Conservation (phyloP, 2,888 invertebrate species). For the Alitta virens region DNA sequence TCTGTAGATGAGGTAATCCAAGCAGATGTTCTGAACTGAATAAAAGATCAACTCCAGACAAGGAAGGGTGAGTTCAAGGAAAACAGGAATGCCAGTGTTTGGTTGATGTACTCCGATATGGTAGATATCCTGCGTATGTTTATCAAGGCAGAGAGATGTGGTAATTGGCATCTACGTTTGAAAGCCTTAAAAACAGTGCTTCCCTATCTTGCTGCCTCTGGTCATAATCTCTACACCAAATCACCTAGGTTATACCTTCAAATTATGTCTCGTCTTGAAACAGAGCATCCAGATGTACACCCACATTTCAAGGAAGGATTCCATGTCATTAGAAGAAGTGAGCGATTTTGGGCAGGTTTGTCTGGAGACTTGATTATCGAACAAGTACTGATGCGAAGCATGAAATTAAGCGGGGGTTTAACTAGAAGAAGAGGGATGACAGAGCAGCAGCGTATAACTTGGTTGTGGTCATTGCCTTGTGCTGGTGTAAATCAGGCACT, state of each 20-base stretch:
- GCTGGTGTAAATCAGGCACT: conserved; percentile 26
- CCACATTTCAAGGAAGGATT: conserved; percentile 21
- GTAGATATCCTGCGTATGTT: conserved; percentile 19
- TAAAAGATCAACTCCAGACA: no score
- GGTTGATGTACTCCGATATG: conserved; percentile 27
- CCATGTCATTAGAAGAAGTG: conserved; percentile 27
- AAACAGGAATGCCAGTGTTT: conserved; percentile 17
- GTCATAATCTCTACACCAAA: conserved; percentile 35
- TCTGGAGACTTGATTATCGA: conserved; percentile 36
- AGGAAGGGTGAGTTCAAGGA: not conserved
- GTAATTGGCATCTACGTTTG: conserved; percentile 21
- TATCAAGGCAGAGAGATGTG: conserved; percentile 22
- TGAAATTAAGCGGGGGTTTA: conserved; percentile 32
- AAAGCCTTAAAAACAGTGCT: conserved; percentile 21
- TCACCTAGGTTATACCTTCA: conserved; percentile 33
- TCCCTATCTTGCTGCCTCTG: conserved; percentile 28
- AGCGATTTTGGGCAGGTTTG: conserved; percentile 35
- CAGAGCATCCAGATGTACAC: conserved; percentile 27
- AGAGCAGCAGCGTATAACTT: conserved; percentile 20
- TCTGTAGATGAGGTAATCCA: no score
- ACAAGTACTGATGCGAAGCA: conserved; percentile 33
- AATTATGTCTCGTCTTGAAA: conserved; percentile 32
- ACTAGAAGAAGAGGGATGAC: conserved; percentile 16
- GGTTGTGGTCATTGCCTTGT: conserved; percentile 29
- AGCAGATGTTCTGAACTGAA: no score